Conservation (phyloP, 2,113 vertebrate species). For the Ciconia stormi region DNA sequence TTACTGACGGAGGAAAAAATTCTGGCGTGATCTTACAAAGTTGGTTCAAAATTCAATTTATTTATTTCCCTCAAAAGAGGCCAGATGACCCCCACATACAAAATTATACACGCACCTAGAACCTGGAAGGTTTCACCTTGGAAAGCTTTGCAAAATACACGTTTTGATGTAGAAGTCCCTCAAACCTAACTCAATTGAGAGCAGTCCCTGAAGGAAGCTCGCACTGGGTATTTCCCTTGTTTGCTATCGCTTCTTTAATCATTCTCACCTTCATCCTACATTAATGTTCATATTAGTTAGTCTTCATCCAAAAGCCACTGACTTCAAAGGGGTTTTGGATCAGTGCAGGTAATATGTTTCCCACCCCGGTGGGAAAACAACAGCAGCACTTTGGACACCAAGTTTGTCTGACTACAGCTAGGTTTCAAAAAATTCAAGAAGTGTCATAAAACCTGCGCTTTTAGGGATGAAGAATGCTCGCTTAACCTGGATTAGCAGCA, state of each 20-base stretch:
- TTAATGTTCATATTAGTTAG: not conserved
- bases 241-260: not conserved
- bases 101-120: not conserved
- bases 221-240: not conserved
- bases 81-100: not conserved
- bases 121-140: not conserved
- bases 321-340: not conserved
- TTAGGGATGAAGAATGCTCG: not conserved
- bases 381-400: not conserved
- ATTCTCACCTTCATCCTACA: not conserved
- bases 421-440: not conserved
- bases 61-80: not conserved
- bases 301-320: not conserved
- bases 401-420: not conserved
- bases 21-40: not conserved
- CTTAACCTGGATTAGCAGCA: not conserved
- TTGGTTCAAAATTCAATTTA: not conserved
- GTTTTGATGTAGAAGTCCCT: not conserved
- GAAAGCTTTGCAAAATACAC: not conserved
- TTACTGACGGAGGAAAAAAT: not conserved
- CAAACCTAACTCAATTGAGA: slow-evolving; percentile 9
- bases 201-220: not conserved
- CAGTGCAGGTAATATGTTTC: not conserved
- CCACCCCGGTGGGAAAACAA: not conserved
- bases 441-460: slow-evolving; percentile 9